Percentiles rank a stretch among this genome's conserved stretches.
These are phyloP conservation scores for Tachina lurida DNA, from an alignment of 2,888 invertebrate species.

Conservation along the genomic window DNA sequence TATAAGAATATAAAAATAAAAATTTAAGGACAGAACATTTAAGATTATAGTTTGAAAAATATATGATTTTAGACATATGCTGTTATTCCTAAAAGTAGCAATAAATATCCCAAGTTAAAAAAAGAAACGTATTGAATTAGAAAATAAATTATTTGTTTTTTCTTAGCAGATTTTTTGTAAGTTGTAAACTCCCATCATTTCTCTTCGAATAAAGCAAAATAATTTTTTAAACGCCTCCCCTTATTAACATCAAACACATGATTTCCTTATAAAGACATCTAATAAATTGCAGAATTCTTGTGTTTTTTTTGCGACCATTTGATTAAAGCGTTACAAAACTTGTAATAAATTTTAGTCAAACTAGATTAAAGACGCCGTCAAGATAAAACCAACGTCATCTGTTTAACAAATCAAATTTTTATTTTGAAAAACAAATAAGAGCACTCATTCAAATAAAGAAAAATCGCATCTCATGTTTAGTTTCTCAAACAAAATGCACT, in stretches of 20 bases:
- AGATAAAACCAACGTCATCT: constrained; percentile 62
- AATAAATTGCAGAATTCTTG: constrained; percentile 40
- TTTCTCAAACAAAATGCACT: constrained; percentile 29
- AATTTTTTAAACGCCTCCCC: background rate
- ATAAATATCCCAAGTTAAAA: no score
- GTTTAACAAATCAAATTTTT: constrained; percentile 63
- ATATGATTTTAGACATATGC: no score
- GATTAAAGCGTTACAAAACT: constrained; percentile 45
- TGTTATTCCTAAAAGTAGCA: no score
- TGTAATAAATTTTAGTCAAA: constrained; percentile 55
- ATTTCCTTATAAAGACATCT: constrained; percentile 35
- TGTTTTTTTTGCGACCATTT: background rate
- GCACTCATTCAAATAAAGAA: background rate
- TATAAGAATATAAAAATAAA: no score
- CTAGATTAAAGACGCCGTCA: constrained; percentile 13
- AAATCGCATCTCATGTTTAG: constrained; percentile 44
- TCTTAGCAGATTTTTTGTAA: background rate
- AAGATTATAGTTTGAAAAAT: no score
- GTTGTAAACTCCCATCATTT: background rate
- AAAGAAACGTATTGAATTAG: no score
- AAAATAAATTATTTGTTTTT: background rate
- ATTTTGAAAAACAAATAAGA: constrained; percentile 13
- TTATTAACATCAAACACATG: constrained; percentile 14
- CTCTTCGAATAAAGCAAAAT: background rate
- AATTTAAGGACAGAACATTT: no score